Conservation (phyloP, 64 coral and sea anemone genomes). For the Montipora cactus region DNA sequence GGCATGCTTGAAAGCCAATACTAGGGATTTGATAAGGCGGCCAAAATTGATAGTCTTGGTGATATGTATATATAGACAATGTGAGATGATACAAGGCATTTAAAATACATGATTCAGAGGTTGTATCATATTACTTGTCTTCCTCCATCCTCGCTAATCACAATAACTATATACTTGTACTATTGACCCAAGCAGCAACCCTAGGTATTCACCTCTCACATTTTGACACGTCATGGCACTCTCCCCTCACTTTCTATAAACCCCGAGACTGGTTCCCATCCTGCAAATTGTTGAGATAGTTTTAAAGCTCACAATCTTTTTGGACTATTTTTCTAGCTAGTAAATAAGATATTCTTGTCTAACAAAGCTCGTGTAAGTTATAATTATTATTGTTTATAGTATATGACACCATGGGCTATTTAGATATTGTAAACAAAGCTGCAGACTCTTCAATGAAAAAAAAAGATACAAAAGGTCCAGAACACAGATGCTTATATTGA, state of each 20-base stretch:
- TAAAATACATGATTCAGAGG: not conserved
- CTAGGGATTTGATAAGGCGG: constrained; percentile 7
- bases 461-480: not conserved
- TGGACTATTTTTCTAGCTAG: not conserved
- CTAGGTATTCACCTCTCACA: no score
- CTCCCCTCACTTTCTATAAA: no score
- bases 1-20: constrained; percentile 23
- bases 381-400: not conserved
- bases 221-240: no score
- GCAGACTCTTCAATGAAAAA: not conserved
- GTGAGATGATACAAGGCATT: not conserved
- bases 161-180: not conserved
- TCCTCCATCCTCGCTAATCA: not conserved
- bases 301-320: no score
- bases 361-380: no score
- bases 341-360: not conserved
- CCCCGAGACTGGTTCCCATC: not conserved
- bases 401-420: not conserved
- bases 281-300: no score
- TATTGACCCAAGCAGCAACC: no score
- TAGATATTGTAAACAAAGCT: not conserved
- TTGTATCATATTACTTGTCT: not conserved
- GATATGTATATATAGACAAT: constrained; percentile 24
- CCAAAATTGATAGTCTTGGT: constrained; percentile 19
- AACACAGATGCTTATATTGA: no score